Base-by-base conservation (phyloP, 2,888 invertebrate genomes). In the Calephelis perditalis region DNA sequence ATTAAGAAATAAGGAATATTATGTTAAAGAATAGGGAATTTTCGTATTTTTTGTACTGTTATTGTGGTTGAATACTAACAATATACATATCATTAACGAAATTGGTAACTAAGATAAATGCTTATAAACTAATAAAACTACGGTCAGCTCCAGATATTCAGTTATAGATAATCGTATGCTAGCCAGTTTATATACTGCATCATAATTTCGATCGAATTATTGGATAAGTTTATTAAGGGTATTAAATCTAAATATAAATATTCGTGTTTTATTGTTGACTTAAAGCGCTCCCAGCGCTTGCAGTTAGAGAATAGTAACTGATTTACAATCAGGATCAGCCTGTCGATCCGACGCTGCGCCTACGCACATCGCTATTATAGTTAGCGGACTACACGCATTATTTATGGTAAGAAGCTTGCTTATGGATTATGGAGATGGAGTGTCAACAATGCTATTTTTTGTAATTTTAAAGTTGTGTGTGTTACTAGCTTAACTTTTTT, bases 361-460 rank as follows among this genome's bases (percentile, higher is more conserved):
- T 79, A 88, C 87, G 86, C 87, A 76, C 71, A 68, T 71, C 73
- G 77, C 81, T 81, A 83, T 87, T 83, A 86, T 82, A 82, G 82
- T 85, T 82, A 81, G 81, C 80, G 81, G 45, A 72, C 82, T 82
- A 89, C 88, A 86, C 81, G 85, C 77, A 86, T 90, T 89, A 90
- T 90, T 89, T 90, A 90, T 90, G 86, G 85, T 90, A 89, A 90
- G 89, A 79, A 87, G 89, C 86, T 89, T 87, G 83, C 75, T 73
- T 75, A 77, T 79, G 87, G 89, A 87, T 89, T 89, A 89, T 82
- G 82, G 79, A 81, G 85, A 80, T 85, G 75, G 75, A 76, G 82
- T 84, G 85, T 84, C 88, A 87, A 88, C 88, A 88, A 86, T 84
- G 78, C 77, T 73, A 70, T 70, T 68, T 67, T 67, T 65, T 65